Evolutionary conservation across 2,797 vertebrate species (phyloP).

Genomic region (Pantherophis alleghaniensis): DNA sequence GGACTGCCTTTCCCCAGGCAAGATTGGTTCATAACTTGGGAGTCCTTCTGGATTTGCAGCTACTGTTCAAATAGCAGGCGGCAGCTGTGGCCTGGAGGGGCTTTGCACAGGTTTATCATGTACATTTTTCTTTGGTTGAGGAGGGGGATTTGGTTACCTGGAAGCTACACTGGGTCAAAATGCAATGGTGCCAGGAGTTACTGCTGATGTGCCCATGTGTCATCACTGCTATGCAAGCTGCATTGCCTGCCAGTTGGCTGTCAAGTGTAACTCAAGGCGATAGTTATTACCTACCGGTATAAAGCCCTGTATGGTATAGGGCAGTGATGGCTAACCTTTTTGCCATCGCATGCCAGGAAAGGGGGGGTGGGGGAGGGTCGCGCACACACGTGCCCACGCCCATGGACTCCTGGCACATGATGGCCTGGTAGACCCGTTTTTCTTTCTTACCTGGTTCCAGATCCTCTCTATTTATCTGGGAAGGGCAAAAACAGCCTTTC

Average conservation of each 20-base stretch:
- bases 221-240: not conserved
- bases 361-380: no score
- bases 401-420: no score
- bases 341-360: no score
- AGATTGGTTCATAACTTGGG: not conserved
- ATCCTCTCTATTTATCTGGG: no score
- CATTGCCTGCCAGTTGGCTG: not conserved
- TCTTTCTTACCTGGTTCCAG: no score
- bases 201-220: not conserved
- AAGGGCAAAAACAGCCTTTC: no score
- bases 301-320: not conserved
- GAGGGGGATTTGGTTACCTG: not conserved
- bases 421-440: no score
- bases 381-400: no score
- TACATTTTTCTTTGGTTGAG: not conserved
- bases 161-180: not conserved
- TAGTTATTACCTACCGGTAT: not conserved
- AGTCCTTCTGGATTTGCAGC: not conserved
- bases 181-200: not conserved
- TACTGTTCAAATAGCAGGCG: not conserved
- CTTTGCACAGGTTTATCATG: not conserved
- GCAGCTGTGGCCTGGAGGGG: not conserved
- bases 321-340: no score
- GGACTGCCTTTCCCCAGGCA: not conserved
- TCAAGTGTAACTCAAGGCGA: not conserved